A percentile compares a stretch with the other conserved stretches of the same genome.
Conservation (phyloP, 2,113 vertebrate species). For the Odocoileus hemionus region DNA sequence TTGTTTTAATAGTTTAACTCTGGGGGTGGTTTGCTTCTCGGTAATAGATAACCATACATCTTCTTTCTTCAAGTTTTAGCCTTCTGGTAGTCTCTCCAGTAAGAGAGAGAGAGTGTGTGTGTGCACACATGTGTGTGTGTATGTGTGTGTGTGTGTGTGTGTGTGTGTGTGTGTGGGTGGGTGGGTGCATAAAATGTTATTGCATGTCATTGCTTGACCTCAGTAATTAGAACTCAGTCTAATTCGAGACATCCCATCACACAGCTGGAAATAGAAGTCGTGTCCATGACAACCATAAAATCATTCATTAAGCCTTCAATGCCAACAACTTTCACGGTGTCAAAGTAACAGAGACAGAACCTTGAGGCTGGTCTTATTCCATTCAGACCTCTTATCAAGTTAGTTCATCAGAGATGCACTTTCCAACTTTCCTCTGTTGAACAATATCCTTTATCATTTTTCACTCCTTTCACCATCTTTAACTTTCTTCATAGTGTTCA, state of each 20-base stretch:
- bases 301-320: neutral
- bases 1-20: neutral
- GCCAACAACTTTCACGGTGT: accelerated
- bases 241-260: neutral
- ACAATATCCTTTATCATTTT: neutral
- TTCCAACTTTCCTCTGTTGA: neutral
- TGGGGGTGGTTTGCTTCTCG: neutral
- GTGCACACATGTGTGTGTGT: too few relatives aligned
- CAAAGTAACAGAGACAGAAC: neutral
- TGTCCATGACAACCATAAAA: neutral
- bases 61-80: neutral
- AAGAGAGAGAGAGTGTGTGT: neutral
- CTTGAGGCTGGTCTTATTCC: neutral
- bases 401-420: neutral
- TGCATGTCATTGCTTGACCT: neutral
- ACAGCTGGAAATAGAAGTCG: neutral
- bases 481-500: accelerated
- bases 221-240: neutral
- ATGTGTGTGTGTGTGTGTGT: accelerated
- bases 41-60: neutral
- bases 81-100: neutral
- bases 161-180: accelerated
- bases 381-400: neutral
- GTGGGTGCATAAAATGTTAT: neutral
- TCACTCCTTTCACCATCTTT: neutral